phyloP scores from a whole-genome alignment of 2,797 vertebrate genomes.

The Carduelis carduelis region DNA sequence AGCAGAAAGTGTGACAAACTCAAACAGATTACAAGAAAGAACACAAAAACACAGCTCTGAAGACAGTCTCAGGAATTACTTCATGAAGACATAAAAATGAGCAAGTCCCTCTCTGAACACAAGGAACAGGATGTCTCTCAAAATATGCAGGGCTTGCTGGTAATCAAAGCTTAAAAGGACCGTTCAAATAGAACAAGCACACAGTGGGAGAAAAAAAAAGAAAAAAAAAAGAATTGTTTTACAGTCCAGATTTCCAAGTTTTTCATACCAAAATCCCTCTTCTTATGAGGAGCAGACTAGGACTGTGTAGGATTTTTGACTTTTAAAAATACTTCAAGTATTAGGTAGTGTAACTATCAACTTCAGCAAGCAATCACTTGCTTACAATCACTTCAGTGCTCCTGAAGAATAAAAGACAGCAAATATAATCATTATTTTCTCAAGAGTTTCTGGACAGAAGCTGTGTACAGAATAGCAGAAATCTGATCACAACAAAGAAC shows the following conservation, averaged over 20 bases:
- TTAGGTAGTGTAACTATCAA: not conserved
- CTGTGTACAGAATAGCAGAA: not conserved
- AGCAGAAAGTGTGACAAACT: not conserved
- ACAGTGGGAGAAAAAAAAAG: not conserved
- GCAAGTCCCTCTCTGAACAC: not conserved
- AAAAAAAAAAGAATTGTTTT: not conserved
- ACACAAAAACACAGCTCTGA: not conserved
- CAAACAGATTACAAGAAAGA: not conserved
- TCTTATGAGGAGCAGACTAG: not conserved
- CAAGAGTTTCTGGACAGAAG: not conserved
- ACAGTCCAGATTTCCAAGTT: not conserved
- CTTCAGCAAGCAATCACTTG: not conserved
- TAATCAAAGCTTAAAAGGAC: not conserved
- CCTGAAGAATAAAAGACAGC: not conserved
- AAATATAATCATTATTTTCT: not conserved
- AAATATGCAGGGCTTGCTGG: not conserved
- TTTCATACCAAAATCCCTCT: not conserved
- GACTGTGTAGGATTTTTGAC: not conserved
- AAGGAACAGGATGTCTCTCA: not conserved
- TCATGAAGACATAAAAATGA: not conserved
- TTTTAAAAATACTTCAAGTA: not conserved
- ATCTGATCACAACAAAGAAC: not conserved
- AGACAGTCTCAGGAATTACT: not conserved
- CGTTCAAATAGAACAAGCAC: not conserved
- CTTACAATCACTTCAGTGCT: not conserved